Evolutionary conservation across 2,888 invertebrate species (phyloP), one percentile per base, ranked within the genome.

Genomic region (Drosophila parthenogenetica): DNA sequence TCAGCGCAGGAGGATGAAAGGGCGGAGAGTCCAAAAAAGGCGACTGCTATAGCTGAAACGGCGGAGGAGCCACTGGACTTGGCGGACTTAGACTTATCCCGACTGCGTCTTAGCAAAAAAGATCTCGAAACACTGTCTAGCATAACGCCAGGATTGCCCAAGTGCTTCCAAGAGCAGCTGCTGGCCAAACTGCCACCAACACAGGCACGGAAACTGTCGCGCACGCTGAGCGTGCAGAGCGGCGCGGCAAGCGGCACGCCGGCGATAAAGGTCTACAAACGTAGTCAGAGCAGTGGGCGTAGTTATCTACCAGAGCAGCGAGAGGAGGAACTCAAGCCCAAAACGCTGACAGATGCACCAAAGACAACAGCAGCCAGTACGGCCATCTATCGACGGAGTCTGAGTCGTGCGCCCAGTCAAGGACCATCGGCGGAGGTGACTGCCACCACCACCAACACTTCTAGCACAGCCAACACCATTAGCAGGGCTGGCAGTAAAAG

Each of bases 81-180:
- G 89, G 94, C 94, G 51, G 94, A 94, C 91, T 93, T 95, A 90
- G 95, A 95, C 92, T 92, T 95, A 84, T 94, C 95, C 89, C 94
- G 95, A 82, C 93, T 95, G 84, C 94, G 94, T 91, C 93, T 95
- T 69, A 94, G 95, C 78, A 95, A 95, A 91, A 94, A 94, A 89
- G 95, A 95, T 93, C 93, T 95, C 87, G 94, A 94, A 89, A 94
- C 95, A 73, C 93, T 95, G 78, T 95, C 95, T 22, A 95, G 94
- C 79, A 93, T 95, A 77, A 95, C 95, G 79, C 95, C 95, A 35
- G 95, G 94, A 77, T 93, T 95, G 81, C 95, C 95, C 75, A 94
- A 95, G 82, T 94, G 95, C 43, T 94, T 95, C 89, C 95, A 95
- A 93, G 94, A 94, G 69, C 95, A 95, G 91, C 93, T 95, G 81